phyloP scores from a whole-genome alignment of 2,113 vertebrate species.

The Paedocypris sp. region DNA sequence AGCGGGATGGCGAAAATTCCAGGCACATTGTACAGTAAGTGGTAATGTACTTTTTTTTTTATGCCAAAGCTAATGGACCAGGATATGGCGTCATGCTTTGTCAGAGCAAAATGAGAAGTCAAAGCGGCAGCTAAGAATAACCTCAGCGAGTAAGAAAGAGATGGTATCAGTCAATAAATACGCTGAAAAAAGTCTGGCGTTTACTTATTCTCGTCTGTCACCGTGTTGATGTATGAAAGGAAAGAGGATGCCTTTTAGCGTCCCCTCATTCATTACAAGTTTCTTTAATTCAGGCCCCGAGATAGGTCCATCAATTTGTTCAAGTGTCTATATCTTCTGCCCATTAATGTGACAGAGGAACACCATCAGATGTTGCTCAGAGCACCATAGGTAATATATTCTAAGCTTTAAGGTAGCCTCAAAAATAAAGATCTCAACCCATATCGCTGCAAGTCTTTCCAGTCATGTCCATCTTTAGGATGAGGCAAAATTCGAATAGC shows the following conservation, averaged over 20 bases:
- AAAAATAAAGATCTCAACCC: background rate
- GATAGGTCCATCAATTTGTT: constrained; percentile 19
- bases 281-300: constrained; percentile 27
- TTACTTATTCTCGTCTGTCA: constrained; percentile 14
- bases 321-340: constrained; percentile 18
- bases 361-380: background rate
- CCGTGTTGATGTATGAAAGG: constrained; percentile 15
- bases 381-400: constrained; percentile 14
- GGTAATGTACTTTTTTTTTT: constrained; percentile 4
- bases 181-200: constrained; percentile 6
- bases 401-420: background rate
- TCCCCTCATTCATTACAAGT: constrained; percentile 33
- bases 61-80: constrained; percentile 30
- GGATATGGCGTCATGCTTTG: constrained; percentile 20
- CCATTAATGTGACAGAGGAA: constrained; percentile 25
- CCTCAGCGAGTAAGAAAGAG: background rate
- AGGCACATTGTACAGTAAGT: background rate
- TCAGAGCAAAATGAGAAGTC: constrained; percentile 1
- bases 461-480: background rate
- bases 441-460: background rate
- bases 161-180: constrained; percentile 22
- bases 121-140: constrained; percentile 12
- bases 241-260: constrained; percentile 26
- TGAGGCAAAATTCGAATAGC: too few relatives aligned
- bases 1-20: constrained; percentile 11